Evolutionary conservation across 2,113 vertebrate species (phyloP).

Genomic region (Oophaga pumilio): DNA sequence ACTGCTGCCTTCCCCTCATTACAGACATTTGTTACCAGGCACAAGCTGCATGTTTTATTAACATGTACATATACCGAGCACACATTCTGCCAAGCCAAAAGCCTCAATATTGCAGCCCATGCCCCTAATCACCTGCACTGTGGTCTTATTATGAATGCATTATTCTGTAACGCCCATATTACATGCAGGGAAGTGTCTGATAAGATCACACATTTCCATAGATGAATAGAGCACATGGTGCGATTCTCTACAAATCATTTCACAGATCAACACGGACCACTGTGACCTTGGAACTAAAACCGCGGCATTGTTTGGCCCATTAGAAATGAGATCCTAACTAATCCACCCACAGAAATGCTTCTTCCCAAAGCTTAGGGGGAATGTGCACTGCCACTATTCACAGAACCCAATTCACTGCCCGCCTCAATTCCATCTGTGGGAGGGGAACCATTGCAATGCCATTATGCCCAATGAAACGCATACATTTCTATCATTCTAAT

Average conservation of each 20-base stretch:
- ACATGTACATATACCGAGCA: neutral
- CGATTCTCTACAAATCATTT: slow-evolving; percentile 8
- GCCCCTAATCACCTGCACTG: neutral
- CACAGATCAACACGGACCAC: slow-evolving; percentile 3
- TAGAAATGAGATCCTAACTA: slow-evolving; percentile 22
- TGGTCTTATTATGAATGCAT: neutral
- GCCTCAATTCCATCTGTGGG: neutral
- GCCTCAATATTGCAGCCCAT: neutral
- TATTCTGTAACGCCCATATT: neutral
- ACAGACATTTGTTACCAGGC: slow-evolving; percentile 7
- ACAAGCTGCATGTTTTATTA: neutral
- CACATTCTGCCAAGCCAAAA: neutral
- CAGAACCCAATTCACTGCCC: neutral
- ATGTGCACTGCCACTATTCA: neutral
- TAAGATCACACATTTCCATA: neutral
- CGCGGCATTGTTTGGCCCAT: neutral
- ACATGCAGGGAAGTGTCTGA: neutral
- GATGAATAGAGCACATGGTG: slow-evolving; percentile 5
- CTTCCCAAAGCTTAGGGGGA: neutral
- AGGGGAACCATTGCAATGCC: neutral
- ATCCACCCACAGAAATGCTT: slow-evolving; percentile 24
- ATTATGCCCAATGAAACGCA: neutral
- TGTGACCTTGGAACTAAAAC: neutral
- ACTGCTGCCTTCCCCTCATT: neutral
- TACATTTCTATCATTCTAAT: neutral